Evolutionary conservation across 2,797 vertebrate genomes (phyloP), one percentile per base, ranked within the genome.

Genomic region (Sylvia borin): DNA sequence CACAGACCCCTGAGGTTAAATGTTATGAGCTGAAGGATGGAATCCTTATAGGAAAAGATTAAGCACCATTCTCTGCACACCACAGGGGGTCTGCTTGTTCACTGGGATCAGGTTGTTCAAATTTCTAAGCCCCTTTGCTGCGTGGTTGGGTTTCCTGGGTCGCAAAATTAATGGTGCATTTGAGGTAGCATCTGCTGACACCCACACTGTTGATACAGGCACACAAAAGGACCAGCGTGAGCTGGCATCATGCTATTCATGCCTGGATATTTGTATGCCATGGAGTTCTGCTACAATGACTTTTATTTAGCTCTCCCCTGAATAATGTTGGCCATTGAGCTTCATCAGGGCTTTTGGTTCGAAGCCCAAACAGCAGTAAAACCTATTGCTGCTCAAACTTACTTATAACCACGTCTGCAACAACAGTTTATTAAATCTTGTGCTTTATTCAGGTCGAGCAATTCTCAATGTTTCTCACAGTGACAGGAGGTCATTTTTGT

Each of bases 341-440:
- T 77, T 85, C 17, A 4, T 71, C 36, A 32, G 74, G 36, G 57
- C n/a, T 85, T 91, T 82, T 87, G 64, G 40, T 85, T 87, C 72
- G 29, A 48, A 87, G 64, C 40, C 57, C 1, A 1, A 92, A 83
- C 10, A 82, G 42, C 60, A 45, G 51, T 38, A 83, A 95, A 93
- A 51, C 68, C 74, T 68, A 68, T 32, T 94, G 85, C 77, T 89
- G 71, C 43, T 95, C 54, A 93, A 94, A 94, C 76, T 82, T 60
- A 62, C 38, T 88, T 94, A 83, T 43, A 91, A 90, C 51, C 40
- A 34, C 0, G 0, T 76, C 74, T 94, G 42, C 66, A 58, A 86
- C 83, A 89, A 51, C 34, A 53, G 66, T 77, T 83, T 93, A 93
- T 88, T 93, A 88, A 95, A 90, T 84, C 70, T 78, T 66, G 36